phyloP scores from a whole-genome alignment of 1,140 invertebrate genomes.

The Meteorus sp. region DNA sequence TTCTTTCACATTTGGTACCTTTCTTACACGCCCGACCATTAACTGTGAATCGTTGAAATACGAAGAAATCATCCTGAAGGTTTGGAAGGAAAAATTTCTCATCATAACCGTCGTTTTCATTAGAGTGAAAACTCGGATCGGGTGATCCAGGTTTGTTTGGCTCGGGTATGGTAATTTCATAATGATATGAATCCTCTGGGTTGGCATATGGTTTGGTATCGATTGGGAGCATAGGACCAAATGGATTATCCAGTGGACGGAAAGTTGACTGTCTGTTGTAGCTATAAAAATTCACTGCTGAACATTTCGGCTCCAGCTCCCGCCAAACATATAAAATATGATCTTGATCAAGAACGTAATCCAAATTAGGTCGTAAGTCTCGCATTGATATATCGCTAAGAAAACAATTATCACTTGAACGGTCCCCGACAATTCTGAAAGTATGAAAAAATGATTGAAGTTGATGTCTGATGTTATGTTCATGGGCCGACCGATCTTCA shows the following conservation, averaged over 20 bases:
- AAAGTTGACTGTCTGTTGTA: constrained; percentile 3
- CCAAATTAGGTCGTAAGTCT: constrained; percentile 67
- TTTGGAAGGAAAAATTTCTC: constrained; percentile 22
- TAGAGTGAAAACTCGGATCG: not conserved
- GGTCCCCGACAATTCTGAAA: constrained; percentile 30
- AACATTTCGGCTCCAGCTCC: constrained; percentile 54
- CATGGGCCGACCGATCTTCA: too few relatives aligned
- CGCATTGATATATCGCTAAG: constrained; percentile 71
- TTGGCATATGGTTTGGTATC: constrained; percentile 12
- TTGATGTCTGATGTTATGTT: not conserved
- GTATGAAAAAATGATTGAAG: not conserved
- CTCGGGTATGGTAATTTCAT: constrained; percentile 25
- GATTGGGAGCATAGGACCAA: not conserved
- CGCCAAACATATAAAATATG: constrained; percentile 70
- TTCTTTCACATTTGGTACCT: constrained; percentile 70
- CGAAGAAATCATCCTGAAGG: constrained; percentile 38
- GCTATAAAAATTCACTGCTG: constrained; percentile 8
- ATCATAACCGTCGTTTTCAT: not conserved
- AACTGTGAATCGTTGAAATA: constrained; percentile 76
- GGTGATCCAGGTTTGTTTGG: constrained; percentile 19
- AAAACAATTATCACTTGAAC: constrained; percentile 62
- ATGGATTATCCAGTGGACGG: constrained; percentile 15
- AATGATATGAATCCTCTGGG: constrained; percentile 19
- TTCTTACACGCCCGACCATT: constrained; percentile 75
- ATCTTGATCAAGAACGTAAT: constrained; percentile 65